Evolutionary conservation across 2,888 invertebrate species (phyloP).

Genomic region (Drosophila eohydei): DNA sequence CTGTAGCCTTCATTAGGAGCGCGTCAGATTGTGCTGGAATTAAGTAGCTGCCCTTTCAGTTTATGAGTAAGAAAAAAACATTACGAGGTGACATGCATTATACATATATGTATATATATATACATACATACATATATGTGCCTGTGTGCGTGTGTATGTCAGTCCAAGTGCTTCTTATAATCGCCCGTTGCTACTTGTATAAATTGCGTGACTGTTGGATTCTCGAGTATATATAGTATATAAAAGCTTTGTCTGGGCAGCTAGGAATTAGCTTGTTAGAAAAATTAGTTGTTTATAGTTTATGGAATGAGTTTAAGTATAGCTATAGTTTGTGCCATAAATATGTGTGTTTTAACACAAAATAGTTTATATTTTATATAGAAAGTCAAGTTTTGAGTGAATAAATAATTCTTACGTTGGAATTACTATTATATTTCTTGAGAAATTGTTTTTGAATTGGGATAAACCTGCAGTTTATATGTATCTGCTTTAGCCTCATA

Average conservation of each 20-base stretch:
- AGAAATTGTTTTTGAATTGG: neutral
- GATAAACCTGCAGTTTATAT: neutral
- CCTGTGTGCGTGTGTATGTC: conserved; percentile 9
- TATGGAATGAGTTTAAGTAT: conserved; percentile 10
- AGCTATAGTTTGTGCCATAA: neutral
- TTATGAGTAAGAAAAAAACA: conserved; percentile 31
- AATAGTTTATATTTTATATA: neutral
- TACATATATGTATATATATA: no score
- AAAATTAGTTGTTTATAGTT: conserved; percentile 14
- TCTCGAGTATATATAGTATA: conserved; percentile 25
- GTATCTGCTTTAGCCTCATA: neutral
- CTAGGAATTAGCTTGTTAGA: conserved; percentile 15
- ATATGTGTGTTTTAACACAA: neutral
- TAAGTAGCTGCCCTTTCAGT: conserved; percentile 31
- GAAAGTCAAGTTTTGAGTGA: neutral
- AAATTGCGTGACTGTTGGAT: conserved; percentile 68
- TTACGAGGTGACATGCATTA: conserved; percentile 37
- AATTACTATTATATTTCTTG: neutral
- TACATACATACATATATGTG: no score
- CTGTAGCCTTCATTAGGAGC: conserved; percentile 69
- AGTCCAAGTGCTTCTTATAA: conserved; percentile 69
- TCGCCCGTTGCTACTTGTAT: conserved; percentile 43
- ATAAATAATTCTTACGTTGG: neutral
- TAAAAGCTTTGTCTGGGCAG: conserved; percentile 13
- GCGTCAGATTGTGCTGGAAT: conserved; percentile 35